Conservation (phyloP, 2,797 vertebrate species). For the Sandelia bainsii region DNA sequence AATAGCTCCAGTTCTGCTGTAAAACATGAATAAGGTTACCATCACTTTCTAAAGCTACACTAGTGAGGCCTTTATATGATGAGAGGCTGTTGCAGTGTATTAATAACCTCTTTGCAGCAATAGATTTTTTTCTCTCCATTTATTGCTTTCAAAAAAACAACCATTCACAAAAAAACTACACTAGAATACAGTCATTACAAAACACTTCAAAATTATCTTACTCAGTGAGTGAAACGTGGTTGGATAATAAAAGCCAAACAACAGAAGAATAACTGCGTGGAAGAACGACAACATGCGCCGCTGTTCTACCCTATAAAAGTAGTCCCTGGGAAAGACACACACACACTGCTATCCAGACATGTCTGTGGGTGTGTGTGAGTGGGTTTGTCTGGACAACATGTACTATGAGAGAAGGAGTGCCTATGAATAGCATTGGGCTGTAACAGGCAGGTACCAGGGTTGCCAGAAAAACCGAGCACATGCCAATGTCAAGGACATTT, state of each 20-base stretch:
- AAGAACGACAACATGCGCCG: conserved; percentile 59
- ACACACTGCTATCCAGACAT: conserved; percentile 49
- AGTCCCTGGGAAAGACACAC: conserved; percentile 51
- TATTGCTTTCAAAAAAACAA: conserved; percentile 84
- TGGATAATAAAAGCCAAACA: conserved; percentile 59
- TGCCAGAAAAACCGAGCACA: conserved; percentile 59
- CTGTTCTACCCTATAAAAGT: conserved; percentile 76
- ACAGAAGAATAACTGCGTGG: conserved; percentile 48
- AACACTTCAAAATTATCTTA: conserved; percentile 71
- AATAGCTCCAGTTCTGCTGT: not conserved
- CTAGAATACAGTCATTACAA: conserved; percentile 77
- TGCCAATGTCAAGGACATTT: conserved; percentile 63
- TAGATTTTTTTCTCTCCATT: conserved; percentile 60
- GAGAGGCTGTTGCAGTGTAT: conserved; percentile 19
- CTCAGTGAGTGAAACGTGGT: conserved; percentile 57
- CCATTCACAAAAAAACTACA: conserved; percentile 83
- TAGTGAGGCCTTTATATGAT: not conserved
- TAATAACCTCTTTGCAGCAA: conserved; percentile 46
- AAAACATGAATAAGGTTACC: not conserved
- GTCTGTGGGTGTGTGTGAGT: conserved; percentile 55
- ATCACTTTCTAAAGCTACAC: not conserved
- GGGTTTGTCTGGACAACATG: conserved; percentile 59
- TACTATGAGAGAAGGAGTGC: conserved; percentile 57
- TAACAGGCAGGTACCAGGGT: conserved; percentile 49
- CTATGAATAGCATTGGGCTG: conserved; percentile 63